These are phyloP conservation scores for Cinclus mexicanus DNA, from an alignment of 2,113 vertebrate species.

Conservation along the genomic window DNA sequence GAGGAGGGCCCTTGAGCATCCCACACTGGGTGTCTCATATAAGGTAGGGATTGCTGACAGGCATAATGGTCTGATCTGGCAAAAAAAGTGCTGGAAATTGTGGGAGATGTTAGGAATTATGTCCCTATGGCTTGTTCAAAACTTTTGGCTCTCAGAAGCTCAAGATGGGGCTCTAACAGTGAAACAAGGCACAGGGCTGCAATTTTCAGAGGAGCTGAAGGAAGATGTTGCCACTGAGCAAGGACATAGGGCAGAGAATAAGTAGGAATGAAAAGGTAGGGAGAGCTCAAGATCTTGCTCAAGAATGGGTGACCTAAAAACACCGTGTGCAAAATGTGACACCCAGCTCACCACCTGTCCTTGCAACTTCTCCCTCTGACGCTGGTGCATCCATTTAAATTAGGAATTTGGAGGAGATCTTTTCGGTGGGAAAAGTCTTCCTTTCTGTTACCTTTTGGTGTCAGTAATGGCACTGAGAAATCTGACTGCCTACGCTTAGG, in stretches of 20 bases:
- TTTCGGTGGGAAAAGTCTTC: not conserved
- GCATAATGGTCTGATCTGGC: not conserved
- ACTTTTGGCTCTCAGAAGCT: not conserved
- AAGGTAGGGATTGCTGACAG: rapidly evolving
- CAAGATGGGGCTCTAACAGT: not conserved
- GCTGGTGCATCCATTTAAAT: not conserved
- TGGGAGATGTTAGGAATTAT: not conserved
- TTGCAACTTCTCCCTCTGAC: not conserved
- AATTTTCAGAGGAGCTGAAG: not conserved
- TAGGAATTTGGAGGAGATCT: not conserved
- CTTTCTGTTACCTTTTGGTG: not conserved
- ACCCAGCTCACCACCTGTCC: not conserved
- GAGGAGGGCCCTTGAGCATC: not conserved
- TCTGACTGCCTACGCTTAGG: not conserved
- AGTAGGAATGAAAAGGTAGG: not conserved
- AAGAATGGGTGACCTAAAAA: not conserved
- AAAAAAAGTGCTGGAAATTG: not conserved
- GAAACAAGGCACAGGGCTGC: not conserved
- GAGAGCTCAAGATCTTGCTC: not conserved
- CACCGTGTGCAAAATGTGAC: rapidly evolving
- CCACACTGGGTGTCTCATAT: rapidly evolving
- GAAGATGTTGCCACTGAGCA: not conserved
- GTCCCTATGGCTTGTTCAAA: not conserved
- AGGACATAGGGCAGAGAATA: not conserved
- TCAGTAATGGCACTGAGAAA: not conserved